Base-by-base conservation (phyloP, 1,140 invertebrate genomes). In the Mercenaria mercenaria region DNA sequence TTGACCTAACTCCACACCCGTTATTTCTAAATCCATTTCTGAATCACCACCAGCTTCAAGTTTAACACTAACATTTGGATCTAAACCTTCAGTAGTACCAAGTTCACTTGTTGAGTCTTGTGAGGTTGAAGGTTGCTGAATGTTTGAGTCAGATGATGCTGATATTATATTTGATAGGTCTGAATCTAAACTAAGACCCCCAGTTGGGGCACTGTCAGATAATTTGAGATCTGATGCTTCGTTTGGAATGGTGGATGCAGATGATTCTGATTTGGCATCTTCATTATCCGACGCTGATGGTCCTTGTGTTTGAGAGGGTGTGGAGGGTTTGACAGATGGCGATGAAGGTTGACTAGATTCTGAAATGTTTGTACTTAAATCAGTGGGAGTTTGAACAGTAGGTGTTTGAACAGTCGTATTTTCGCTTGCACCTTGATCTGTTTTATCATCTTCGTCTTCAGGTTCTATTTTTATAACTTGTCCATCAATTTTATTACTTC, bases 11-110 rank as follows among this genome's bases (percentile, higher is more conserved):
- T 85, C 82, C 39, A 85, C 82, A 69, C 82, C 82, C 32, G 82
- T 85, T 8, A 85, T 85, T 74, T 85, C 82, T 52, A 85, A 74
- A 34, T 85, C 82, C 82, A 85, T 85, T 59, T 85, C 82, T 43
- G 64, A 56, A 69, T 85, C 82, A 85, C n/a, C 41, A 20, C n/a
- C 11, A 20, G 76, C 47, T 74, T 85, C 82, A 47, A 72, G 39
- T 74, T 85, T 85, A 11, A 85, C 82, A 50, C 47, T 85, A 20
- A 85, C 37, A 43, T 82, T 82, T 29, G 80, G 80, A 32, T 82
- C 80, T 47, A 82, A 26, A 10, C 59, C 37, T 39, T 34, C 29
- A 52, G 50, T n/a, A 18, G 76, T 52, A 1, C 29, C 34, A 6
- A 18, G 23, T 37, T 37, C 76, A 79, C 18, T 77, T 8, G 34